phyloP scores from a whole-genome alignment of 2,797 vertebrate species.

The Vultur gryphus region DNA sequence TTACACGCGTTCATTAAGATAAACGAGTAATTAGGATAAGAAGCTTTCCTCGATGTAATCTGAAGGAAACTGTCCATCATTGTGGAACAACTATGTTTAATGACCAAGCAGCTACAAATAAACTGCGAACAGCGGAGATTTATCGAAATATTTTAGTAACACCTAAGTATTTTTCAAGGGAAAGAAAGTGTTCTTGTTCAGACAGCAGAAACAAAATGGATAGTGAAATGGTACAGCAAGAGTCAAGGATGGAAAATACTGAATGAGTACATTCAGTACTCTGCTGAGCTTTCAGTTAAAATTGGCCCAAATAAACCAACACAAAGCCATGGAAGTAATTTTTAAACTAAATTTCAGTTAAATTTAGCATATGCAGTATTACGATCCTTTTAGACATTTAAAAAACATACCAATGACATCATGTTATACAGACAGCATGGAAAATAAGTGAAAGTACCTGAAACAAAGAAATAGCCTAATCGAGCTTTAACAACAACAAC shows the following conservation, averaged over 20 bases:
- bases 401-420: not conserved
- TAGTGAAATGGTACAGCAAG: not conserved
- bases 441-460: not conserved
- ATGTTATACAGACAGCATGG: not conserved
- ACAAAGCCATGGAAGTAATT: not conserved
- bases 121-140: not conserved
- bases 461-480: not conserved
- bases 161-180: not conserved
- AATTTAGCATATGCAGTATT: not conserved
- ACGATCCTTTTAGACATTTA: not conserved
- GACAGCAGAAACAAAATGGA: not conserved
- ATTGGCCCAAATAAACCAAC: not conserved
- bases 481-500: not conserved
- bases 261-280: not conserved
- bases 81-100: not conserved
- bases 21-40: constrained; percentile 28
- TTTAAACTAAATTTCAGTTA: not conserved
- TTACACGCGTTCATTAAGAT: not conserved
- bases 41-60: not conserved
- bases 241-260: not conserved
- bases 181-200: not conserved
- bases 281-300: not conserved
- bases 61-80: not conserved
- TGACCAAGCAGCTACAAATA: not conserved
- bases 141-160: not conserved